Percentiles rank a stretch among this genome's conserved stretches.
These are phyloP conservation scores for Coelopa pilipes DNA, from an alignment of 2,888 invertebrate species.

Conservation along the genomic window DNA sequence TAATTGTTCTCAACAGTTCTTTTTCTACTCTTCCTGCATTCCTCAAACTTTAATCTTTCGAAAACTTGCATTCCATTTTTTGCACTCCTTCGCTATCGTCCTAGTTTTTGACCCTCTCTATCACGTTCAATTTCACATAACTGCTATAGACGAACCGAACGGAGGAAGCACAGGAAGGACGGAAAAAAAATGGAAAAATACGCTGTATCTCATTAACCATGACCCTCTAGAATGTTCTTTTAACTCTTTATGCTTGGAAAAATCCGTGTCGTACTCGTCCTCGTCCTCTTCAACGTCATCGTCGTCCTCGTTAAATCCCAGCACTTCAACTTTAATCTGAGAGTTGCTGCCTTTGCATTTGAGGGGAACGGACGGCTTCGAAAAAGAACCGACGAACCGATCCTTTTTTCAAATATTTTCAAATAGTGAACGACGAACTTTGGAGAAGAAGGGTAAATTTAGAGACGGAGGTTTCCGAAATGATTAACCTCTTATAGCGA, in stretches of 20 bases:
- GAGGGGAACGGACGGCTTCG: not conserved
- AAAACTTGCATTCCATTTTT: not conserved
- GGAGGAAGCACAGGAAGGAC: too few relatives aligned
- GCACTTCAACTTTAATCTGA: not conserved
- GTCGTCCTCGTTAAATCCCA: not conserved
- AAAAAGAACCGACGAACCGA: too few relatives aligned
- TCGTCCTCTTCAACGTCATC: too few relatives aligned
- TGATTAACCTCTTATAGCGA: too few relatives aligned
- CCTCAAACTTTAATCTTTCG: too few relatives aligned
- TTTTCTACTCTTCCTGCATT: too few relatives aligned
- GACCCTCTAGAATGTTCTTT: slow-evolving; percentile 12
- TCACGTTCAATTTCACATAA: slow-evolving; percentile 31
- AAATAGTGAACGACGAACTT: too few relatives aligned
- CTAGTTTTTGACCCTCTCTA: not conserved
- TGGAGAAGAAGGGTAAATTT: too few relatives aligned
- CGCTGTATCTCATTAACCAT: slow-evolving; percentile 31
- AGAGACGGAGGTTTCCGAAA: too few relatives aligned
- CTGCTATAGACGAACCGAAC: not conserved
- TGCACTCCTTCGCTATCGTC: not conserved
- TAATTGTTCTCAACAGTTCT: too few relatives aligned
- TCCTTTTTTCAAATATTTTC: too few relatives aligned
- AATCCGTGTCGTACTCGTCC: not conserved
- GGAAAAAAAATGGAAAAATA: not conserved
- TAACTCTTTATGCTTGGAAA: slow-evolving; percentile 11
- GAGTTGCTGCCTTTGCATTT: not conserved